Base-by-base conservation (phyloP, 2,797 vertebrate species). In the Sitta carolinensis region DNA sequence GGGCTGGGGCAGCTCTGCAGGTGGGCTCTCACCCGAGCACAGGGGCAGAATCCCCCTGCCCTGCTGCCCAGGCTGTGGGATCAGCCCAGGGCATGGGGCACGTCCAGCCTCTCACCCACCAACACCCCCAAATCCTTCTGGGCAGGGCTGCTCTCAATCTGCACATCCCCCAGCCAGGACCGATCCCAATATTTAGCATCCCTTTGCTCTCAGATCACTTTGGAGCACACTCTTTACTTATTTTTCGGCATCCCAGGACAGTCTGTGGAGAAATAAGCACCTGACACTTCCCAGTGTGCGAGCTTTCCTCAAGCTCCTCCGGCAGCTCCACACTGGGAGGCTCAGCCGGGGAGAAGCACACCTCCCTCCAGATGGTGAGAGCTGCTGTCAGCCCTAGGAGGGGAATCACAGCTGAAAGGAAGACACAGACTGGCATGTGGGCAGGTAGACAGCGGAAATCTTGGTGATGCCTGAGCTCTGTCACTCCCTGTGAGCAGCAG, bases 301-400 rank as follows among this genome's bases (percentile, higher is more conserved):
- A 34, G 7, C 42, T 26, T 61, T 27, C 40, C 84, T 82, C 7
- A 36, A 8, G 47, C 89, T n/a, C 16, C 32, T 52, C n/a, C 0
- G 1, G 62, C 57, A 78, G 75, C 40, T 62, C 64, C 30, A 16
- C 1, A 19, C 74, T 23, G 47, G 63, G 32, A 21, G 70, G 57
- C 81, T 90, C 34, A 26, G 74, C 62, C 38, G 8, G 57, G 69
- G 89, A 89, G 84, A 32, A 52, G 55, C 62, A 58, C 82, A 86
- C 42, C 62, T 81, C 51, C 57, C n/a, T 86, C 83, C 91, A 95
- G 90, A 88, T 93, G 90, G 85, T 4, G 16, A 74, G 72, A 66
- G 83, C 62, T 93, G 73, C 85, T 94, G 90, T 86, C 96, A 91
- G 73, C 80, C 83, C 94, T 3, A 4, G 29, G 67, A 15, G 48